Percentiles rank a stretch among this genome's conserved stretches.
phyloP scores from a whole-genome alignment of 2,113 vertebrate species.

The Gobius niger region DNA sequence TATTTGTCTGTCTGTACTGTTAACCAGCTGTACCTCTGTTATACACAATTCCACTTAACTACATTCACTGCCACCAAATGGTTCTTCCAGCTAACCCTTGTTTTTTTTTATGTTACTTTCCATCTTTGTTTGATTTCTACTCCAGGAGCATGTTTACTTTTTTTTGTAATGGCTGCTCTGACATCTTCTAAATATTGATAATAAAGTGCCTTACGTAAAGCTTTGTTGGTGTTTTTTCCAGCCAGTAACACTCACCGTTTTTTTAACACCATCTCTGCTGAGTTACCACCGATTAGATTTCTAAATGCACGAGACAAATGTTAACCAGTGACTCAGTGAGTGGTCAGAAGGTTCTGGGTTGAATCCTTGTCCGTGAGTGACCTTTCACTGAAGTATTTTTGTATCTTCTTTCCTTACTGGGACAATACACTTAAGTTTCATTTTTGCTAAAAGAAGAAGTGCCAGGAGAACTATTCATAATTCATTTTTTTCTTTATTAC shows the following conservation, averaged over 20 bases:
- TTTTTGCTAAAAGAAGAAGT: not conserved
- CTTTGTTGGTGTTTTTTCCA: not conserved
- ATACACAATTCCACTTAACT: constrained; percentile 18
- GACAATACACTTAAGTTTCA: not conserved
- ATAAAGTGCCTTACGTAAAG: constrained; percentile 52
- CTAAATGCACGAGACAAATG: no score
- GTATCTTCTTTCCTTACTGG: no score
- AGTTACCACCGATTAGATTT: no score
- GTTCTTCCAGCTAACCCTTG: not conserved
- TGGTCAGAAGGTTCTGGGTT: no score
- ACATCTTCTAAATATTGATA: constrained; percentile 12
- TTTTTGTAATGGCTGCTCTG: constrained; percentile 37
- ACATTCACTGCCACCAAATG: constrained; percentile 17
- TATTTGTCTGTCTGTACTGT: no score
- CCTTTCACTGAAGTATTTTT: no score
- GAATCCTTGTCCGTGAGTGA: no score
- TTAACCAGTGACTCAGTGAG: no score
- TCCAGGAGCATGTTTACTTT: constrained; percentile 44
- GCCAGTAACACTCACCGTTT: no score
- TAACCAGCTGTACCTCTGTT: not conserved
- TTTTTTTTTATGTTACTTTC: constrained; percentile 18
- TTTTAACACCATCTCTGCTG: no score
- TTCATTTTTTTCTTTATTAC: constrained; percentile 73
- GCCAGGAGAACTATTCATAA: constrained; percentile 17
- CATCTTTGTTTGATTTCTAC: constrained; percentile 14